phyloP scores from a whole-genome alignment of 2,797 vertebrate genomes.

The Crax fasciolata region DNA sequence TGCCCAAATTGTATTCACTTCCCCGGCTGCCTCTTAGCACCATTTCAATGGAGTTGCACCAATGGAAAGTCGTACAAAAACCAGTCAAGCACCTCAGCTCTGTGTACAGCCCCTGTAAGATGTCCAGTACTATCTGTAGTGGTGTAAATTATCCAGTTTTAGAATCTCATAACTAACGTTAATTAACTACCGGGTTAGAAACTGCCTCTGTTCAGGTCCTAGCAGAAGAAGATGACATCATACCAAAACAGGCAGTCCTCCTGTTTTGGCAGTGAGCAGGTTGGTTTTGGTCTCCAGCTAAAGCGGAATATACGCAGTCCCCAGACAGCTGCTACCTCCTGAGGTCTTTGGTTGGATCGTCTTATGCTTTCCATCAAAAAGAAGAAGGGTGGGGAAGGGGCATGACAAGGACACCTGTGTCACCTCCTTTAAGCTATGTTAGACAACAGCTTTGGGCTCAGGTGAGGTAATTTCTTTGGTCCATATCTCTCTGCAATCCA shows the following conservation, averaged over 20 bases:
- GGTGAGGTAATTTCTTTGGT: background rate
- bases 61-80: background rate
- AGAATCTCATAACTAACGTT: background rate
- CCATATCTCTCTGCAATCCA: background rate
- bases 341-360: background rate
- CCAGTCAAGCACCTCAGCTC: background rate
- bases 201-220: background rate
- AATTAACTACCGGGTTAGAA: background rate
- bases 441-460: background rate
- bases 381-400: background rate
- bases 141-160: background rate
- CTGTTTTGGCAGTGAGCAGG: background rate
- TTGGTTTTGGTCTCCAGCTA: background rate
- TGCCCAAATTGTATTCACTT: background rate
- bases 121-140: accelerated
- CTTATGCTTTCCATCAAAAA: background rate
- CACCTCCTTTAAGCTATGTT: background rate
- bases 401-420: accelerated
- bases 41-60: background rate
- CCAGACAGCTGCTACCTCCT: background rate
- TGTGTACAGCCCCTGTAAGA: background rate
- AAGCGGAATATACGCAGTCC: background rate
- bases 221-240: background rate
- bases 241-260: background rate
- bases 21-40: background rate